These are phyloP conservation scores for Montipora foliosa DNA, from an alignment of 64 coral and sea anemone species.

Conservation along the genomic window DNA sequence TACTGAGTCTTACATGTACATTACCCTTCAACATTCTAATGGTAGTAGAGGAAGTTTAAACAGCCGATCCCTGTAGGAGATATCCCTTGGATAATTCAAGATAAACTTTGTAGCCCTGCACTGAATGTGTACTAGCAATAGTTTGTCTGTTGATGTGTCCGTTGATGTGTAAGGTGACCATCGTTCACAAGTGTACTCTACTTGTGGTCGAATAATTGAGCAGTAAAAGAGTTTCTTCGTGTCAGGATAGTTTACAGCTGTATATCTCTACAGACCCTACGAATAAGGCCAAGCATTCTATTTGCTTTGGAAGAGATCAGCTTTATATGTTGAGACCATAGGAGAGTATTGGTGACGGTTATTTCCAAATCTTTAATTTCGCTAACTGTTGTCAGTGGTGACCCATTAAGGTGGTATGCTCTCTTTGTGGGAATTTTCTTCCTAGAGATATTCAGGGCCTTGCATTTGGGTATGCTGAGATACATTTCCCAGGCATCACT, in stretches of 20 bases:
- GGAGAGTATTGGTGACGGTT: slow-evolving; percentile 36
- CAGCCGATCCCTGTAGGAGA: slow-evolving; percentile 47
- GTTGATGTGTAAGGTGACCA: slow-evolving; percentile 78
- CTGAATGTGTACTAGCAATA: slow-evolving; percentile 3
- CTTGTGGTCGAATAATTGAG: slow-evolving; percentile 67
- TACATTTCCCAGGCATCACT: slow-evolving; percentile 52
- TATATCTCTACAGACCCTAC: slow-evolving; percentile 46
- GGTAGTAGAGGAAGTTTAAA: not conserved
- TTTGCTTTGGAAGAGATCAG: slow-evolving; percentile 69
- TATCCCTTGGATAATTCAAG: slow-evolving; percentile 41
- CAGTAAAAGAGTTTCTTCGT: not conserved
- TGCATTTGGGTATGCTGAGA: slow-evolving; percentile 68
- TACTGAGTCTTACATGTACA: not conserved
- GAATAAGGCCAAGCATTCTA: slow-evolving; percentile 65
- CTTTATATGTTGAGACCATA: slow-evolving; percentile 68
- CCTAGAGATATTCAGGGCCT: slow-evolving; percentile 63
- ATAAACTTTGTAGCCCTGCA: slow-evolving; percentile 67
- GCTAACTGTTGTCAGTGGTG: slow-evolving; percentile 50
- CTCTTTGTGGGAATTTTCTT: slow-evolving; percentile 53
- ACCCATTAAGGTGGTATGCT: slow-evolving; percentile 60
- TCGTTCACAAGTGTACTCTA: not conserved
- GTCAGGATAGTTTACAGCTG: not conserved
- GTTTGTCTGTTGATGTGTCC: slow-evolving; percentile 60
- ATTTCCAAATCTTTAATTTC: slow-evolving; percentile 13
- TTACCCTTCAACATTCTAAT: not conserved